Evolutionary conservation across 1,140 invertebrate species (phyloP).

Genomic region (Popillia japonica): DNA sequence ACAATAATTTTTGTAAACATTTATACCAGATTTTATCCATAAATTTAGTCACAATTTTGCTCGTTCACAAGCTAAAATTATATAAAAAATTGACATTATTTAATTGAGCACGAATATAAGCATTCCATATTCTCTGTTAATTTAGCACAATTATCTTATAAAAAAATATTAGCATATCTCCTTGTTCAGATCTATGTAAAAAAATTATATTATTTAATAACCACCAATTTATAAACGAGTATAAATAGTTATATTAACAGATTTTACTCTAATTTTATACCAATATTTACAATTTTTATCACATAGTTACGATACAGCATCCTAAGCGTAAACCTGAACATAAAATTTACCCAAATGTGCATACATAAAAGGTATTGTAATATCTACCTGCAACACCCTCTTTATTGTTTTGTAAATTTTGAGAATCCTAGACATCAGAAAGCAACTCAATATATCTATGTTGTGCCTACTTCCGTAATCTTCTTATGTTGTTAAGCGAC

Average conservation of each 20-base stretch:
- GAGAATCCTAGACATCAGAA: constrained; percentile 27
- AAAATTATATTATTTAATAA: constrained; percentile 17
- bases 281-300: constrained; percentile 23
- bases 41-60: constrained; percentile 30
- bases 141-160: no score
- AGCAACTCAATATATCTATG: constrained; percentile 32
- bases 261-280: constrained; percentile 8
- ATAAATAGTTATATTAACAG: constrained; percentile 12
- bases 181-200: constrained; percentile 20
- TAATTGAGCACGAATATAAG: constrained; percentile 22
- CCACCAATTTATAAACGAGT: constrained; percentile 18
- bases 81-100: constrained; percentile 5
- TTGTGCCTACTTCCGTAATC: constrained; percentile 18
- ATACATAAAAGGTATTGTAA: constrained; percentile 34
- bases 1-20: neutral
- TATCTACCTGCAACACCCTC: constrained; percentile 20
- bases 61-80: constrained; percentile 27
- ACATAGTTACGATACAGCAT: neutral
- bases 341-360: constrained; percentile 21
- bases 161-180: neutral
- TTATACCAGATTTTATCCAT: constrained; percentile 12
- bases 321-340: constrained; percentile 20
- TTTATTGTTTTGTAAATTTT: constrained; percentile 28
- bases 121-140: constrained; percentile 21
- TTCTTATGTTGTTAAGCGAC: constrained; percentile 20